Base-by-base conservation (phyloP, 2,113 vertebrate species). In the Plotosus lineatus region DNA sequence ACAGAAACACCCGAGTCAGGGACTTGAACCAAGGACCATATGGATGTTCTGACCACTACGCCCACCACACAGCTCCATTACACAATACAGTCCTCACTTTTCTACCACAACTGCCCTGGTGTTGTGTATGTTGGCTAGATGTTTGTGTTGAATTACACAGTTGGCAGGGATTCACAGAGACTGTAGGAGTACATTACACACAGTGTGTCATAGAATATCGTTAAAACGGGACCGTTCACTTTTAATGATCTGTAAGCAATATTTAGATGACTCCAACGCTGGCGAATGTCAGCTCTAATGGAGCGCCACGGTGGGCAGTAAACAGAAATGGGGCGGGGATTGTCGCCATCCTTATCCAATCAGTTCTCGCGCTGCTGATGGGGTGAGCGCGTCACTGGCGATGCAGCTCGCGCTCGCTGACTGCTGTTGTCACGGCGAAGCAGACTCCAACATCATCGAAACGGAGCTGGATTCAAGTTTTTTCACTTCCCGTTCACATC, bases 331-430 rank as follows among this genome's bases (percentile, higher is more conserved):
- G 77, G 84, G 82, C 76, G 82, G 78, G 75, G 76, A 46, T 63
- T 74, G 82, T 84, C 75, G 78, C 66, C 63, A 33, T 31, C 46
- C 61, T 86, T 76, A 40, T 76, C 85, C 87, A 87, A 85, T 88
- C 85, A 79, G 44, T 5, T 63, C 50, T 80, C 84, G 50, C 81
- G 83, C 65, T 78, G 76, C 60, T 78, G 76, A 84, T 84, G 84
- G 87, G 81, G 85, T 66, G 84, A 87, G 82, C 77, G 65, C 80
- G 71, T 82, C 73, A 77, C 56, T 60, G 61, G 33, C 83, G 84
- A 75, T 77, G 84, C 74, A 80, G 82, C 80, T 73, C 79, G 79
- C 82, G 79, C 82, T 38, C 58, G n/a, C n/a, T 40, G 12, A 3
- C 69, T 55, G 69, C 66, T 77, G 65, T 80, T 71, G 84, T 82